These are phyloP conservation scores for human DNA, from an alignment of 2,113 vertebrate species.

Conservation along the genomic window DNA sequence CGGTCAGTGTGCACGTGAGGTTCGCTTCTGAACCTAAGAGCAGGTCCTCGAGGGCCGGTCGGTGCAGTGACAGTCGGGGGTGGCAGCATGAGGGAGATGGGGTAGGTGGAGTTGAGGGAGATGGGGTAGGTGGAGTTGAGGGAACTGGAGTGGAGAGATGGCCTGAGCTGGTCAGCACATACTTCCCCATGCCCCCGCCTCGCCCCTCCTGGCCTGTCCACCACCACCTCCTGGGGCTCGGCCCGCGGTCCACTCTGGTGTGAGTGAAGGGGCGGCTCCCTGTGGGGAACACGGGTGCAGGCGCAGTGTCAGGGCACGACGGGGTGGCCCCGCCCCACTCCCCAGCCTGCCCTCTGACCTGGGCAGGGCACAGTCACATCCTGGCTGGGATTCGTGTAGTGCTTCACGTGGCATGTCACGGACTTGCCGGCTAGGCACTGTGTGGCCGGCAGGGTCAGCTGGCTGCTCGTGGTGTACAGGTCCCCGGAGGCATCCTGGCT, in stretches of 20 bases:
- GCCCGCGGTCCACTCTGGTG: not conserved
- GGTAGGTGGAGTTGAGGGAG: fast-evolving
- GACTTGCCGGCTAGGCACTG: fast-evolving
- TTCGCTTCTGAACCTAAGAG: conserved; percentile 54
- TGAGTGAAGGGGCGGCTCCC: not conserved
- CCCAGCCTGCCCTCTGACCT: not conserved
- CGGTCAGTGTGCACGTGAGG: conserved; percentile 60
- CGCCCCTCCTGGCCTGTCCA: fast-evolving
- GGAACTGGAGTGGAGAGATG: not conserved
- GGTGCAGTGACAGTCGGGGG: not conserved
- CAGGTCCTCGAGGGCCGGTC: conserved; percentile 44
- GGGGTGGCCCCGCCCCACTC: not conserved
- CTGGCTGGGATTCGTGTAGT: fast-evolving
- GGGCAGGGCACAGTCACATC: fast-evolving
- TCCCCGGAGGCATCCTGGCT: fast-evolving
- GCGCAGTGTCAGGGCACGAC: not conserved
- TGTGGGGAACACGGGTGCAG: fast-evolving
- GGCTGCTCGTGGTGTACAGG: conserved; percentile 56
- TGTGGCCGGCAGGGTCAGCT: fast-evolving
- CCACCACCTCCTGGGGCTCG: fast-evolving
- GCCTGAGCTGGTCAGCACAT: fast-evolving
- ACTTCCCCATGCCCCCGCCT: fast-evolving
- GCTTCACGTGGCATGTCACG: not conserved
- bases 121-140: no score
- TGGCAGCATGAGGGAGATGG: fast-evolving